Percentiles rank a stretch among this genome's conserved stretches.
Evolutionary conservation across 2,797 vertebrate species (phyloP).

Genomic region (Sebastes matsubarae): DNA sequence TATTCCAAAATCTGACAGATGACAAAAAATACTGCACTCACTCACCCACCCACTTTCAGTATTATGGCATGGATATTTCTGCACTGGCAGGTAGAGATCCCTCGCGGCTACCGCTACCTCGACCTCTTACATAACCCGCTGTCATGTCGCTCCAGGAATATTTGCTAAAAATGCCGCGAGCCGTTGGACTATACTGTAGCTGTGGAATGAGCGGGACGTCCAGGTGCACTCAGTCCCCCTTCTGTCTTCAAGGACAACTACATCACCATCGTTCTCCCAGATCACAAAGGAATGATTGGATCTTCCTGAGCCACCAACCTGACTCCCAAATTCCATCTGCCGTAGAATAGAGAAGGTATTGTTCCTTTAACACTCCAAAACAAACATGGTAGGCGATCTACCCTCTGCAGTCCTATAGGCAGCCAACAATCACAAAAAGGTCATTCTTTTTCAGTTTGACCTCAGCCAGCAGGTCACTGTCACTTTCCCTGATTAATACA

Average conservation of each 20-base stretch:
- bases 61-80: slow-evolving; percentile 48
- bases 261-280: slow-evolving; percentile 64
- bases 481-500: slow-evolving; percentile 1
- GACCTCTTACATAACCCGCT: slow-evolving; percentile 38
- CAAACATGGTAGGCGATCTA: slow-evolving; percentile 47
- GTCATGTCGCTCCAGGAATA: slow-evolving; percentile 38
- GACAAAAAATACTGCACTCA: slow-evolving; percentile 47
- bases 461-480: slow-evolving; percentile 12
- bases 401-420: slow-evolving; percentile 8
- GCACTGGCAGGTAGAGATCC: slow-evolving; percentile 51
- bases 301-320: slow-evolving; percentile 68
- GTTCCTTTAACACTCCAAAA: slow-evolving; percentile 61
- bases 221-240: slow-evolving; percentile 65
- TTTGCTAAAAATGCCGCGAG: slow-evolving; percentile 35
- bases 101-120: slow-evolving; percentile 24
- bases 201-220: slow-evolving; percentile 40
- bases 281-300: slow-evolving; percentile 73
- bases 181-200: slow-evolving; percentile 7
- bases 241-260: slow-evolving; percentile 65
- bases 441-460: slow-evolving; percentile 26
- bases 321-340: slow-evolving; percentile 67
- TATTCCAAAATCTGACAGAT: slow-evolving; percentile 56
- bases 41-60: slow-evolving; percentile 17
- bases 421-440: slow-evolving; percentile 31
- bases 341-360: slow-evolving; percentile 63